Conservation (phyloP, 1,140 invertebrate genomes). For the Leptinotarsa undecemlineata region DNA sequence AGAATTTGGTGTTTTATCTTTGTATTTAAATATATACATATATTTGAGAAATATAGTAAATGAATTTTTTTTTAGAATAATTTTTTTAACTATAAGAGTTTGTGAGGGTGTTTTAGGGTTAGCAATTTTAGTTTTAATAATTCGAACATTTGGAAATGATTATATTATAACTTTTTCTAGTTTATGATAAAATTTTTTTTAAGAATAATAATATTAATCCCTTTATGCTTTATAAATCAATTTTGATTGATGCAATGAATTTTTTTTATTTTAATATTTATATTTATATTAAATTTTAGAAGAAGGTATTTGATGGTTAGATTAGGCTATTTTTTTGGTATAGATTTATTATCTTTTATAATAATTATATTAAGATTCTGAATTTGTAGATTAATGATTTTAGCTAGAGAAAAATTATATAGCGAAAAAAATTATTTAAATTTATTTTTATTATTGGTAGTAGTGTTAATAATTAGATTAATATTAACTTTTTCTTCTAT, state of each 20-base stretch:
- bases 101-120: slow-evolving; percentile 64
- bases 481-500: slow-evolving; percentile 60
- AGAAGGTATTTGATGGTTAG: background rate
- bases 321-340: slow-evolving; percentile 55
- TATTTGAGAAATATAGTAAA: slow-evolving; percentile 56
- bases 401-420: slow-evolving; percentile 58
- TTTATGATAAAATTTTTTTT: slow-evolving; percentile 61
- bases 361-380: slow-evolving; percentile 61
- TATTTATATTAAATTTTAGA: slow-evolving; percentile 55
- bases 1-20: slow-evolving; percentile 61
- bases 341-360: slow-evolving; percentile 59
- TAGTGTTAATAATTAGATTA: slow-evolving; percentile 62
- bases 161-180: slow-evolving; percentile 60
- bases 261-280: slow-evolving; percentile 55
- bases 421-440: slow-evolving; percentile 56
- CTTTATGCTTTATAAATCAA: slow-evolving; percentile 50
- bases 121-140: slow-evolving; percentile 61
- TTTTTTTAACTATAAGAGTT: slow-evolving; percentile 64
- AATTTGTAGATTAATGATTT: slow-evolving; percentile 60
- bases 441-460: slow-evolving; percentile 60
- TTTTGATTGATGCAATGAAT: slow-evolving; percentile 44
- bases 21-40: background rate
- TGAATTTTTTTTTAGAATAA: slow-evolving; percentile 61
- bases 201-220: slow-evolving; percentile 55
- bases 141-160: slow-evolving; percentile 62